These are phyloP conservation scores for Agapornis roseicollis DNA, from an alignment of 2,113 vertebrate genomes.

Conservation along the genomic window DNA sequence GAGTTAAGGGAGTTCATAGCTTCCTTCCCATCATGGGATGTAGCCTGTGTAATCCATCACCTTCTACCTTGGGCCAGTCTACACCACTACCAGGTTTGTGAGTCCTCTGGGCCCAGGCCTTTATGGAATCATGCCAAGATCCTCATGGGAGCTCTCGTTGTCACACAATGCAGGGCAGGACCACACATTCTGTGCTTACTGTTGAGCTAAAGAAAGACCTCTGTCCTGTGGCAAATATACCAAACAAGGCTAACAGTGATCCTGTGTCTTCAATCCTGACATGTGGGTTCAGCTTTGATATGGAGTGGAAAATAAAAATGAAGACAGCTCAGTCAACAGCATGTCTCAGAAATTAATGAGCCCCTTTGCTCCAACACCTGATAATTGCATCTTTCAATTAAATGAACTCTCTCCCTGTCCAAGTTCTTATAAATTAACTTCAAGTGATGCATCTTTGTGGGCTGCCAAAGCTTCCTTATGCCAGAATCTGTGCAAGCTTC, in stretches of 20 bases:
- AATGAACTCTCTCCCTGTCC: conserved; percentile 72
- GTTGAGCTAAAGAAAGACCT: not conserved
- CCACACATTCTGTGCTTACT: not conserved
- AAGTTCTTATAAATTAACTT: conserved; percentile 75
- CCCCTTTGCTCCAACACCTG: conserved; percentile 76
- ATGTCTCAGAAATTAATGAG: conserved; percentile 78
- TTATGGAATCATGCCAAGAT: not conserved
- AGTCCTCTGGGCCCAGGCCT: not conserved
- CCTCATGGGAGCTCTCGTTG: not conserved
- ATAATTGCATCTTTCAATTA: conserved; percentile 84
- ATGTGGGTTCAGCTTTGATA: conserved; percentile 15
- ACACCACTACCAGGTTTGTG: not conserved
- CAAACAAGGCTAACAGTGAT: not conserved
- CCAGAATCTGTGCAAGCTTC: conserved; percentile 28
- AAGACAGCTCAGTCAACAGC: conserved; percentile 74
- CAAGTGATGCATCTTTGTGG: conserved; percentile 54
- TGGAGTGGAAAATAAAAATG: conserved; percentile 73
- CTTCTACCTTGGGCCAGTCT: not conserved
- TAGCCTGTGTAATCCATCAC: not conserved
- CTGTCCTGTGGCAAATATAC: not conserved
- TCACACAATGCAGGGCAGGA: not conserved
- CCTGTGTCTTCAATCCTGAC: not conserved
- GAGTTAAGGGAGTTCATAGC: not conserved
- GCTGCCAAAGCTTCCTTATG: conserved; percentile 29
- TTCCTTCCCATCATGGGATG: not conserved